Evolutionary conservation across 2,113 vertebrate species (phyloP).

Genomic region (Microtus ochrogaster): DNA sequence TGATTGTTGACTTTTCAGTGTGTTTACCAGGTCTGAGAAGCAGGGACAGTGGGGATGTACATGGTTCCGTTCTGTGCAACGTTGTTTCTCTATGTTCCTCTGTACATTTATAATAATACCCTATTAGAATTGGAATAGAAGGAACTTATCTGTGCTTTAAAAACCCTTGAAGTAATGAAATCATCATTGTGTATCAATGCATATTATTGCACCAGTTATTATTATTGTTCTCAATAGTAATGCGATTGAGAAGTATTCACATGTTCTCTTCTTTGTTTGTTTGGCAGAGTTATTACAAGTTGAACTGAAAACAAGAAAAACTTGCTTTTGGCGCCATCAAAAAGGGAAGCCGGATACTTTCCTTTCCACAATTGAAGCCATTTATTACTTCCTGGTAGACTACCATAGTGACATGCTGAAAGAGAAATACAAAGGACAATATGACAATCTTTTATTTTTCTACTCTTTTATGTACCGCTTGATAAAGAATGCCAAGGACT

Average conservation of each 20-base stretch:
- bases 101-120: not conserved
- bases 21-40: not conserved
- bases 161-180: not conserved
- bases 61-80: not conserved
- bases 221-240: not conserved
- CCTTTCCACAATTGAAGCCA: constrained; percentile 97
- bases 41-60: not conserved
- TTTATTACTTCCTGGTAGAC: constrained; percentile 97
- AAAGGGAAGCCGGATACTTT: constrained; percentile 96
- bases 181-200: constrained; percentile 29
- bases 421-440: constrained; percentile 93
- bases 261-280: constrained; percentile 51
- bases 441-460: constrained; percentile 98
- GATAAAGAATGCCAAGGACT: constrained; percentile 92
- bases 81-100: not conserved
- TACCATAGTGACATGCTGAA: constrained; percentile 91
- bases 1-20: not conserved
- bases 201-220: not conserved
- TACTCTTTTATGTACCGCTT: constrained; percentile 95
- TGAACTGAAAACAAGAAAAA: constrained; percentile 95
- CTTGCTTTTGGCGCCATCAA: constrained; percentile 98
- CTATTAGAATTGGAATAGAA: not conserved
- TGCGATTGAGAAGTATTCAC: constrained; percentile 57
- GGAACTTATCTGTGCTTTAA: not conserved
- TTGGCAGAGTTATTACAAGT: constrained; percentile 93